A percentile compares a stretch with the other conserved stretches of the same genome.
These are phyloP conservation scores for Noctua janthe DNA, from an alignment of 2,888 invertebrate genomes.

Conservation along the genomic window DNA sequence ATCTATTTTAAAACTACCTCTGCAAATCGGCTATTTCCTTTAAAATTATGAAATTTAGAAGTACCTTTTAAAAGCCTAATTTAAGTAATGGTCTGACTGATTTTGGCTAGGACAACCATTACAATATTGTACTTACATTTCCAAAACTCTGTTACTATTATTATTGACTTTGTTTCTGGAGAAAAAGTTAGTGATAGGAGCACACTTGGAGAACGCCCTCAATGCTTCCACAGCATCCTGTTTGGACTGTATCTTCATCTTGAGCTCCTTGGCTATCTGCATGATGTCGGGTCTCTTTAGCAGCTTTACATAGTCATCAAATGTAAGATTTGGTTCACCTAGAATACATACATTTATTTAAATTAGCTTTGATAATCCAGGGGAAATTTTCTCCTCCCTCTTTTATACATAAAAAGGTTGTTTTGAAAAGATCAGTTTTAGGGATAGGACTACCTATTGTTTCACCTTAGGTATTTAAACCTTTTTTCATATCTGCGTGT, in stretches of 20 bases:
- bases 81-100: neutral
- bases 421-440: neutral
- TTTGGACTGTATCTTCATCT: conserved; percentile 77
- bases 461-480: neutral
- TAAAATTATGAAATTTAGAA: neutral
- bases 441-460: neutral
- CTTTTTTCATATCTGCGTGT: neutral
- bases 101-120: neutral
- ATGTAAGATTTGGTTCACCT: conserved; percentile 66
- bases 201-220: conserved; percentile 68
- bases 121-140: conserved; percentile 74
- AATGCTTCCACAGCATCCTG: conserved; percentile 74
- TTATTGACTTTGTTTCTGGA: conserved; percentile 57
- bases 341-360: conserved; percentile 19
- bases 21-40: neutral
- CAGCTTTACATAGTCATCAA: conserved; percentile 73
- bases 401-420: neutral
- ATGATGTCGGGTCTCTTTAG: conserved; percentile 78
- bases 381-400: neutral
- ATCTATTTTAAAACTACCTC: neutral
- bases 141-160: conserved; percentile 76
- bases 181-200: conserved; percentile 76
- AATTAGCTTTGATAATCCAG: neutral
- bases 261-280: conserved; percentile 81
- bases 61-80: neutral